Conservation (phyloP, 2,113 vertebrate species). For the Charadrius vociferus region DNA sequence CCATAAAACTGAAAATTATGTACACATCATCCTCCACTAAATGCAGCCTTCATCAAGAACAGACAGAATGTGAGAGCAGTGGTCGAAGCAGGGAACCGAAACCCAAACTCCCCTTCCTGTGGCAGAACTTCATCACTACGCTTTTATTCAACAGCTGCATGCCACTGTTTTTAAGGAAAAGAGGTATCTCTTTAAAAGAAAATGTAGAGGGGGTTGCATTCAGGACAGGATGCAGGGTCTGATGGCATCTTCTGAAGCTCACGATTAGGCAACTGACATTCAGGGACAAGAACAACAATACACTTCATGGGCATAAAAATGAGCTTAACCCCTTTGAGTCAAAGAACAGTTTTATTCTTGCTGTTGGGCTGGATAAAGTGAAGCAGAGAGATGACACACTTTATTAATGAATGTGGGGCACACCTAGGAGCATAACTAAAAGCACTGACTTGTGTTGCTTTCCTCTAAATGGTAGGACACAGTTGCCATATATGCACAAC, state of each 20-base stretch:
- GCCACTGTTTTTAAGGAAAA: neutral
- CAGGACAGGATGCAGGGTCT: neutral
- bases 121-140: neutral
- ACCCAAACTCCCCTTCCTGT: neutral
- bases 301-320: neutral
- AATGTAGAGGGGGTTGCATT: neutral
- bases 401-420: neutral
- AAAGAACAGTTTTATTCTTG: neutral
- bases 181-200: neutral
- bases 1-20: neutral
- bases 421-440: neutral
- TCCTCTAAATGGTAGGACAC: neutral
- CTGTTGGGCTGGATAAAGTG: neutral
- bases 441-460: neutral
- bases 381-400: neutral
- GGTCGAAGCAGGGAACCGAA: neutral
- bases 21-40: neutral
- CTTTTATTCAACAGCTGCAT: neutral
- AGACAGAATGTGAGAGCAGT: neutral
- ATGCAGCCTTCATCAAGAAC: neutral
- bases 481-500: neutral
- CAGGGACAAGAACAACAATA: neutral
- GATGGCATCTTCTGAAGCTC: neutral
- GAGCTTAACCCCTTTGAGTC: neutral
- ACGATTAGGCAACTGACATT: neutral